phyloP scores from a whole-genome alignment of 2,888 invertebrate species.

The Seladonia tumulorum region DNA sequence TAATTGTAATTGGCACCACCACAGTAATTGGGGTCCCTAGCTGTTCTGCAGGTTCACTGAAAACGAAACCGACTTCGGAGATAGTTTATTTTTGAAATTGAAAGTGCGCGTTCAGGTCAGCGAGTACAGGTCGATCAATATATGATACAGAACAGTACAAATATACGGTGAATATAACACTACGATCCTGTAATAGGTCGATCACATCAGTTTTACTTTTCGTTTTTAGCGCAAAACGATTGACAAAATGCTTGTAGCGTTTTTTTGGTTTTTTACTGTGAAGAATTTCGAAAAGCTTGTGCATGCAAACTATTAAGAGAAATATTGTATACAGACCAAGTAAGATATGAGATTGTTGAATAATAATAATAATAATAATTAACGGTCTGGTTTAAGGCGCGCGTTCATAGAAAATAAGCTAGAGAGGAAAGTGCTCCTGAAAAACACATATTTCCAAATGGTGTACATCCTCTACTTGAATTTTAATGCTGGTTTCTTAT shows the following conservation, averaged over 20 bases:
- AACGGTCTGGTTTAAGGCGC: constrained; percentile 18
- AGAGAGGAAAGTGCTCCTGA: constrained; percentile 54
- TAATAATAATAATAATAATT: constrained; percentile 9
- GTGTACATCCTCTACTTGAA: constrained; percentile 57
- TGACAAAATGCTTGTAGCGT: constrained; percentile 36
- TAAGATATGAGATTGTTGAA: constrained; percentile 17
- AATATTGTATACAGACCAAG: constrained; percentile 41
- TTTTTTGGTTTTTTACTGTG: constrained; percentile 30
- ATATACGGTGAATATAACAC: constrained; percentile 4
- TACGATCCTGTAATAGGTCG: constrained; percentile 7
- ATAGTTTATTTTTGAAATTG: neutral
- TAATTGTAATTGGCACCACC: no score
- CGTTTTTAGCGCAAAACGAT: constrained; percentile 17
- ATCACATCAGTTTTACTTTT: constrained; percentile 3
- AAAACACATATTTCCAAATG: constrained; percentile 54
- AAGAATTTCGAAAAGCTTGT: constrained; percentile 79
- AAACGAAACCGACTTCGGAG: constrained; percentile 6
- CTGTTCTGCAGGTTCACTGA: neutral
- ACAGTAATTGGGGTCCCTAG: neutral
- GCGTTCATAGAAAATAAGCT: constrained; percentile 43
- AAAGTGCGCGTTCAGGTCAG: constrained; percentile 13
- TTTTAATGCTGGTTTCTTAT: constrained; percentile 85
- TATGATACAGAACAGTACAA: constrained; percentile 1
- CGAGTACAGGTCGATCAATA: constrained; percentile 15
- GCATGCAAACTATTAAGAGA: constrained; percentile 83